These are phyloP conservation scores for Probosciger aterrimus DNA, from an alignment of 2,113 vertebrate species.

Conservation along the genomic window DNA sequence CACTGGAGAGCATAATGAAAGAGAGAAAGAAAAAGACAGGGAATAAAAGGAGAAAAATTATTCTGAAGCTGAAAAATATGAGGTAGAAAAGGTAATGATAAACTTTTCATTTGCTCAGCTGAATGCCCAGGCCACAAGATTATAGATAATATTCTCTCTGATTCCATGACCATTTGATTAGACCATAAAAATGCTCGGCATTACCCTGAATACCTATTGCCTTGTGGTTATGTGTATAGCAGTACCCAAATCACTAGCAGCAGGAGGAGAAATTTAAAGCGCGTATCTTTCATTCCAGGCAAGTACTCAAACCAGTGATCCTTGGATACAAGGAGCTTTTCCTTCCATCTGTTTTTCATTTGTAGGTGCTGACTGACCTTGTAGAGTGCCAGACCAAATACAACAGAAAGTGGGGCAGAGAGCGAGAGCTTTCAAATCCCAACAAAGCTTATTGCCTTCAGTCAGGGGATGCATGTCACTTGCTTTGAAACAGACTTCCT, in stretches of 20 bases:
- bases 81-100: background rate
- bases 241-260: background rate
- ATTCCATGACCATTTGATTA: background rate
- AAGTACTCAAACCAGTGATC: background rate
- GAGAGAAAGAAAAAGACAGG: background rate
- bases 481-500: background rate
- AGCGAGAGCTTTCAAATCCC: background rate
- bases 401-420: background rate
- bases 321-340: background rate
- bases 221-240: background rate
- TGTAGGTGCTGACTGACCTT: background rate
- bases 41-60: background rate
- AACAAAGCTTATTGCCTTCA: background rate
- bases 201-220: background rate
- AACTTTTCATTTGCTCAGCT: background rate
- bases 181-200: background rate
- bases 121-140: background rate
- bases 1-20: background rate
- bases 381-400: background rate
- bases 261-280: background rate
- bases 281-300: background rate
- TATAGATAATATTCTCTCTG: background rate
- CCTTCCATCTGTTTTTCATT: background rate
- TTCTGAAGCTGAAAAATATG: background rate
- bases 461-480: accelerated